A percentile compares a stretch with the other conserved stretches of the same genome.
Conservation (phyloP, 2,113 vertebrate genomes). For the Cyprinodon variegatus region DNA sequence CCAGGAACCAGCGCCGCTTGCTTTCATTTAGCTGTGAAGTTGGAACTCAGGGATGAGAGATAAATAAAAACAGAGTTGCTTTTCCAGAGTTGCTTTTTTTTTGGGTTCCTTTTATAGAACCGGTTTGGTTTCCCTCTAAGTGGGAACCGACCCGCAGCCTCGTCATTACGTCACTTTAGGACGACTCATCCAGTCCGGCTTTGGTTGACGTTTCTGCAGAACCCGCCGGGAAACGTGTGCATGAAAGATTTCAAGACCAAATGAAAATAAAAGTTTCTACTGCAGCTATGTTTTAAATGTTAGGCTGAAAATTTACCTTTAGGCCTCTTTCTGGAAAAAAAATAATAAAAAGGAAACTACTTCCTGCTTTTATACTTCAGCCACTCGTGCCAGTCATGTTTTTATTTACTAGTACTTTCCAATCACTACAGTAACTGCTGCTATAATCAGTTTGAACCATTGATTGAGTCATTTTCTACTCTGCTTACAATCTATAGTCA, state of each 20-base stretch:
- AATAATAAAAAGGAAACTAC: background rate
- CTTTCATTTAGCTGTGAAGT: background rate
- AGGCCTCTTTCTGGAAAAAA: background rate
- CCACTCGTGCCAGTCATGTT: background rate
- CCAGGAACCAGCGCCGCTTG: too few species aligned
- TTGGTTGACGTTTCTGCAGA: too few species aligned
- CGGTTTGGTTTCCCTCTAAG: background rate
- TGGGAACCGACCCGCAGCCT: background rate
- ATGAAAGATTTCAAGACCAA: background rate
- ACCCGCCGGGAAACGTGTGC: too few species aligned
- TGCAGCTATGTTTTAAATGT: background rate
- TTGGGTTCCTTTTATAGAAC: background rate
- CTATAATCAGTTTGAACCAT: background rate
- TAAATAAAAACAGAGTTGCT: too few species aligned
- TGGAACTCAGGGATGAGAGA: too few species aligned
- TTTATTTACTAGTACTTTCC: background rate
- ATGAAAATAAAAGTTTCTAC: background rate
- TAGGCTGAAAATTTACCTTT: too few species aligned
- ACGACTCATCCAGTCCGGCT: background rate
- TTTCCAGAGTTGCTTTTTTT: background rate
- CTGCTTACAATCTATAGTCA: background rate
- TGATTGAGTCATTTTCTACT: background rate
- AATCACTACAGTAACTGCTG: background rate
- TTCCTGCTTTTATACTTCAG: background rate
- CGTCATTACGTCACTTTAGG: background rate